phyloP scores from a whole-genome alignment of 2,888 invertebrate genomes.

The Cecidostiba fungosa region DNA sequence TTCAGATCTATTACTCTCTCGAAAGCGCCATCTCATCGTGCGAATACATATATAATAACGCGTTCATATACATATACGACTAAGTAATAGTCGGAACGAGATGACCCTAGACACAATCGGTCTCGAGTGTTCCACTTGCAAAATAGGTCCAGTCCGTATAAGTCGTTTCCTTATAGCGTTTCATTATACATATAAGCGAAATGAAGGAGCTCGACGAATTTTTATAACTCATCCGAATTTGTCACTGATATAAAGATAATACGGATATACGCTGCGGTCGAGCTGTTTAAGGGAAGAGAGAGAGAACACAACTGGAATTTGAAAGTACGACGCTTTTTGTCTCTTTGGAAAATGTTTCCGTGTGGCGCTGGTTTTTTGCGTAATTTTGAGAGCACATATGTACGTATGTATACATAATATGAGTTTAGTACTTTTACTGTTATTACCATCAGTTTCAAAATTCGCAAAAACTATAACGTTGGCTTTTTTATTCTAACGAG shows the following conservation, averaged over 20 bases:
- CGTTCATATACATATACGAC: no score
- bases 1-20: background rate
- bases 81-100: background rate
- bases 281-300: slow-evolving; percentile 56
- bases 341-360: slow-evolving; percentile 25
- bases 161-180: slow-evolving; percentile 28
- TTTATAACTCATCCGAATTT: slow-evolving; percentile 24
- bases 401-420: background rate
- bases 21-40: slow-evolving; percentile 19
- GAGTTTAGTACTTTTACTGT: background rate
- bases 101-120: slow-evolving; percentile 39
- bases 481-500: background rate
- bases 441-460: background rate
- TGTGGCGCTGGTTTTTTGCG: slow-evolving; percentile 14
- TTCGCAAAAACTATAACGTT: background rate
- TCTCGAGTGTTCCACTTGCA: slow-evolving; percentile 38
- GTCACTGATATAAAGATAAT: background rate
- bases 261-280: slow-evolving; percentile 22
- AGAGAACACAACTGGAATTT: slow-evolving; percentile 53
- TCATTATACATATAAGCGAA: background rate
- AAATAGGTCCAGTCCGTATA: slow-evolving; percentile 13
- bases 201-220: background rate
- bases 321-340: slow-evolving; percentile 51
- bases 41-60: slow-evolving; percentile 2
- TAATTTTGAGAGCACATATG: background rate